phyloP scores from a whole-genome alignment of 2,797 vertebrate species.

The Lindbergichthys nudifrons region DNA sequence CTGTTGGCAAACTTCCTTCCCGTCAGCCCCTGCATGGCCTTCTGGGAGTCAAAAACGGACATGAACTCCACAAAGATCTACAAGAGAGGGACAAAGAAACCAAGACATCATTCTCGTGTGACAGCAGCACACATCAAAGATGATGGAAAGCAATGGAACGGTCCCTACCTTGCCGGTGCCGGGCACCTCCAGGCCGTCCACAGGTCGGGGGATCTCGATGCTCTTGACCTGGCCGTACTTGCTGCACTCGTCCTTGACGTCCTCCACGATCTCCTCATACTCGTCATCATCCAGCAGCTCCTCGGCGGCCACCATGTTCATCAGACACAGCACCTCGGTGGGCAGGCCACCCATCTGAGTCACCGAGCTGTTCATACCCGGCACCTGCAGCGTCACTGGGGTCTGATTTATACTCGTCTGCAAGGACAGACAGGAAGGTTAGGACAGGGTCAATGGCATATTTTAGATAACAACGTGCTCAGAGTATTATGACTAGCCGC shows the following conservation, averaged over 20 bases:
- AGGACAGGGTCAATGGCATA: not conserved
- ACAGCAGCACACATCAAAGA: no score
- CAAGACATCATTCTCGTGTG: not conserved
- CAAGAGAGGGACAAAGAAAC: not conserved
- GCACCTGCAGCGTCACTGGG: slow-evolving; percentile 95
- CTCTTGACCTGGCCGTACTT: slow-evolving; percentile 95
- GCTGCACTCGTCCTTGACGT: slow-evolving; percentile 93
- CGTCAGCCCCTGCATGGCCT: slow-evolving; percentile 95
- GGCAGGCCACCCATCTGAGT: slow-evolving; percentile 94
- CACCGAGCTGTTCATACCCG: slow-evolving; percentile 91
- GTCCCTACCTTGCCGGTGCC: slow-evolving; percentile 91
- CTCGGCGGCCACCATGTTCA: slow-evolving; percentile 97
- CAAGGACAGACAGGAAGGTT: slow-evolving; percentile 9
- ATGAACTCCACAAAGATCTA: slow-evolving; percentile 97
- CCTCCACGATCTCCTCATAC: slow-evolving; percentile 95
- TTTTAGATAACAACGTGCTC: not conserved
- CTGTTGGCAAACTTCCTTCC: slow-evolving; percentile 96
- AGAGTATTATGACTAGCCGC: not conserved
- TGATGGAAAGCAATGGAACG: not conserved
- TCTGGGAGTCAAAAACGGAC: slow-evolving; percentile 95
- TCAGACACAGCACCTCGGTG: slow-evolving; percentile 94
- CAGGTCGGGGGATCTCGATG: slow-evolving; percentile 94
- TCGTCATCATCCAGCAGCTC: slow-evolving; percentile 95
- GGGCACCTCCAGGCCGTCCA: slow-evolving; percentile 92
- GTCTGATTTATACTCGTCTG: slow-evolving; percentile 96